Base-by-base conservation (phyloP, 2,797 vertebrate genomes). In the Aldrovandia affinis region DNA sequence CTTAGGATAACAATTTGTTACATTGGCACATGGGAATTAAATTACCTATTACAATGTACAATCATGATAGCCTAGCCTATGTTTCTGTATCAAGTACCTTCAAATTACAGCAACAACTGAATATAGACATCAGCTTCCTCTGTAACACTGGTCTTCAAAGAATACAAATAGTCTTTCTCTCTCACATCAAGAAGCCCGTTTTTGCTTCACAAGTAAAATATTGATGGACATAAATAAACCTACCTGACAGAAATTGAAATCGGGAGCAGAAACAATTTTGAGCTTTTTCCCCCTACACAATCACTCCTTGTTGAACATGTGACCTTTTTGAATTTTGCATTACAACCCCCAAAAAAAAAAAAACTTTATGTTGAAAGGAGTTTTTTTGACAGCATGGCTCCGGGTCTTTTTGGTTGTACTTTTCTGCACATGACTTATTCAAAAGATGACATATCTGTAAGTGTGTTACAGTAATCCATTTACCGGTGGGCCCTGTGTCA, bases 401-500 rank as follows among this genome's bases (percentile, higher is more conserved):
- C 61, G 50, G 61, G 59, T 28, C 63, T 42, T 54, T 33, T 36
- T 36, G 14, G 30, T 39, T 47, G 20, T 33, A 18, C 15, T 78
- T 78, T 54, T 36, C 28, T 30, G 42, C 44, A 54, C 70, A 83
- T 70, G 50, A 47, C n/a, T 82, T 63, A 42, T 85, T 83, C 12
- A 70, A 77, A 54, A 65, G 8, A 80, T 42, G n/a, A 55, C 36
- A 65, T 82, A 65, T 83, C 73, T 85, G 44, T 79, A 42, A 85
- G 52, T 78, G 57, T 28, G 54, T 83, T 59, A 78, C 68, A 63
- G 33, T 83, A 33, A 77, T 59, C 9, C 50, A 83, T 59, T 59
- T 61, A 78, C 28, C 55, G 22, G 22, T 59, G 54, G 73, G 63
- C 47, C 33, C 3, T 59, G 73, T 61, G 84, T 80, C 57, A 73